Evolutionary conservation across 1,140 invertebrate species (phyloP), one percentile per base, ranked within the genome.

Genomic region (Orius laevigatus): DNA sequence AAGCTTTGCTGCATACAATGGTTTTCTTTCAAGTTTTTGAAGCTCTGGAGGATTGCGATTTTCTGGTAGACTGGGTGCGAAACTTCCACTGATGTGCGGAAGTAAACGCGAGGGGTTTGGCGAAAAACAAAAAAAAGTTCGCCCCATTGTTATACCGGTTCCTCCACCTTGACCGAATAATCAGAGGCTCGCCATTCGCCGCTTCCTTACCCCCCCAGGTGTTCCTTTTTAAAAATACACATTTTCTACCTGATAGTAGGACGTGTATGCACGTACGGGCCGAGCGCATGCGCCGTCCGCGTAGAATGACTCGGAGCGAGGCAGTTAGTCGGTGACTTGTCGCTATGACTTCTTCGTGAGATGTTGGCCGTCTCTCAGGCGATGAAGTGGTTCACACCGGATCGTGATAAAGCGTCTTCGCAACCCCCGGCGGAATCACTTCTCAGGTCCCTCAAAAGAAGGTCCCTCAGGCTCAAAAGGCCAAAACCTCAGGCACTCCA

Each of bases 401-500:
- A 54, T 12, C 45, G 40, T 35, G 32, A 32, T 15, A 36, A 42
- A 35, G 12, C 34, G 11, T n/a, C 38, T 14, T 38, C 6, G 15
- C 33, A 61, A 44, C 66, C 67, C 53, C 66, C 65, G 71, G 74
- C 75, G 1, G 76, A 79, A 61, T 73, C 72, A 43, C 70, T 80
- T 52, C 66, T 80, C 57, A 66, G 78, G 35, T 78, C 76, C 38
- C 74, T 80, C 51, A 67, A 75, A 51, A 60, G 78, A 43, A 60
- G 78, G 44, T 80, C 78, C 0, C 61, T 80, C 51, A 62, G 78
- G 41, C 73, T 79, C 6, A 81, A 79, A 61, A 67, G 78, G 54
- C 75, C 76, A 50, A 80, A 79, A 61, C 76, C 74, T 36, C 62
- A 78, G 50, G 75, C 78, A 8, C 25, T 45, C 19, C 43, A 31